phyloP scores from a whole-genome alignment of 2,113 vertebrate species.

The Anhinga anhinga region DNA sequence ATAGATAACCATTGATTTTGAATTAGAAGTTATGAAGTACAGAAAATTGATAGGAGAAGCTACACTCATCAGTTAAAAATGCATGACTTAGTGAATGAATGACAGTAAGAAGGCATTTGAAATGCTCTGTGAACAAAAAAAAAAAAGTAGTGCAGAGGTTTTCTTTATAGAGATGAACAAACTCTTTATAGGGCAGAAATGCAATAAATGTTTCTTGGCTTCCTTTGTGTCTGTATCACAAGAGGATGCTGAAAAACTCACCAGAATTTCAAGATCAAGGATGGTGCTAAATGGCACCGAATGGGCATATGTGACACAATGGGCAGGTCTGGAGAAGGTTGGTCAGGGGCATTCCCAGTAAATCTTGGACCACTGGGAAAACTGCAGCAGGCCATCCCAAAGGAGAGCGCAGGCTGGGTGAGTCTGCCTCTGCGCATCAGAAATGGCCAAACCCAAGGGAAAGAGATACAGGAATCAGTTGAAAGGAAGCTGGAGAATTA shows the following conservation, averaged over 20 bases:
- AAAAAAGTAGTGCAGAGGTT: background rate
- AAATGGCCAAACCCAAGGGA: background rate
- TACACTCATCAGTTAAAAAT: background rate
- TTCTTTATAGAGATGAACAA: background rate
- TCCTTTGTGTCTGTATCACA: background rate
- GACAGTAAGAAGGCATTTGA: background rate
- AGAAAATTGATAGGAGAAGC: background rate
- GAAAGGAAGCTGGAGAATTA: background rate
- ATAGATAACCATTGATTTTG: constrained; percentile 34
- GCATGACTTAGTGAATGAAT: background rate
- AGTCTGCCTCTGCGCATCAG: background rate
- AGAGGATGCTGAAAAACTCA: background rate
- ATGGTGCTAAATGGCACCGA: background rate
- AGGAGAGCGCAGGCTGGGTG: background rate
- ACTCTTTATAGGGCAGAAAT: background rate
- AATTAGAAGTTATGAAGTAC: constrained; percentile 34
- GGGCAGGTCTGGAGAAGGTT: background rate
- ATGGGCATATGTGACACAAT: too few species aligned
- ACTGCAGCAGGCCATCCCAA: background rate
- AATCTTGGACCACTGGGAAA: background rate
- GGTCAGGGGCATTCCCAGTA: background rate
- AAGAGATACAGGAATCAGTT: background rate
- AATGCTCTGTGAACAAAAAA: background rate
- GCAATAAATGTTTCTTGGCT: background rate
- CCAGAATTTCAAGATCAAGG: background rate